Evolutionary conservation across 2,113 vertebrate genomes (phyloP).

Genomic region (Astatotilapia flaviijosephi): DNA sequence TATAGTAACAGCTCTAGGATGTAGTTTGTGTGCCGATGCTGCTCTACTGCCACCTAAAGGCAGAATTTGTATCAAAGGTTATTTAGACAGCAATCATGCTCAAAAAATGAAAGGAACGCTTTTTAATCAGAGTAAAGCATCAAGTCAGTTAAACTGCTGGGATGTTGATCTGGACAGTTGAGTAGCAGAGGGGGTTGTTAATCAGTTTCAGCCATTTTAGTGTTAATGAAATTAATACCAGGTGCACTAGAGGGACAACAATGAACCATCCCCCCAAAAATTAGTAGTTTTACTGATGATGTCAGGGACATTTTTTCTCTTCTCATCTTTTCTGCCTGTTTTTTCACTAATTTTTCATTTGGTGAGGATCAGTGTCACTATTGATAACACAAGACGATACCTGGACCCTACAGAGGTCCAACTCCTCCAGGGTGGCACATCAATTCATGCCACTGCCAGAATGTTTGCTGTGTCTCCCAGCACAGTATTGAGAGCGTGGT

Average conservation of each 20-base stretch:
- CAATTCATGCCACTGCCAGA: neutral
- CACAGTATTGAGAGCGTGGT: neutral
- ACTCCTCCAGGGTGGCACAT: neutral
- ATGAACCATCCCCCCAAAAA: rapidly evolving
- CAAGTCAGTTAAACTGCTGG: neutral
- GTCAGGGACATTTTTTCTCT: neutral
- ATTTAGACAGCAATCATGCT: neutral
- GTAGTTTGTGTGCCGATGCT: neutral
- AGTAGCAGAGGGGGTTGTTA: neutral
- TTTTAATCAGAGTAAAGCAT: neutral
- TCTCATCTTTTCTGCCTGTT: neutral
- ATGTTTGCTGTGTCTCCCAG: neutral
- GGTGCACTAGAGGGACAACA: neutral
- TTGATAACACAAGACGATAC: neutral
- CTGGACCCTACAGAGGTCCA: neutral
- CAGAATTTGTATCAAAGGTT: neutral
- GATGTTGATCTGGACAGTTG: neutral
- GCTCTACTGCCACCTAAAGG: conserved; percentile 58
- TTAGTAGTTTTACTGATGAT: neutral
- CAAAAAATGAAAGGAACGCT: neutral
- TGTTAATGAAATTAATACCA: neutral
- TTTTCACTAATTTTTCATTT: neutral
- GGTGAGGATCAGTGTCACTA: neutral
- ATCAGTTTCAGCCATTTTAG: neutral
- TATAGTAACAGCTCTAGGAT: neutral